Evolutionary conservation across 92 coral and sea anemone genomes (phyloP).

Genomic region (Zoanthus sansibaricus): DNA sequence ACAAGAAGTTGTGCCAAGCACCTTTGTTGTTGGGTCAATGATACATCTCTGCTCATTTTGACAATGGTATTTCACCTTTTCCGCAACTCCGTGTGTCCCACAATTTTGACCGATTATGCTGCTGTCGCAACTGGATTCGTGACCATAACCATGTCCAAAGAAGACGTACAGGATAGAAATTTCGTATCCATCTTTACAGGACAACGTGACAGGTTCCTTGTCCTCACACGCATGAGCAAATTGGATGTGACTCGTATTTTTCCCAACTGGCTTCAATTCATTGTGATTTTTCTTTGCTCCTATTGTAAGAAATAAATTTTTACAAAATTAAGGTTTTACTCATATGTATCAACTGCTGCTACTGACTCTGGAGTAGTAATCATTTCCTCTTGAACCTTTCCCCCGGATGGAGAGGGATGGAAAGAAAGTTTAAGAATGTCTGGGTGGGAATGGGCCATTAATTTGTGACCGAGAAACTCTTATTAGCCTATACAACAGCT

Average conservation of each 20-base stretch:
- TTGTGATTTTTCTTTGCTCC: neutral
- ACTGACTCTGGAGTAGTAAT: too few species aligned
- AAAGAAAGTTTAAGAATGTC: too few species aligned
- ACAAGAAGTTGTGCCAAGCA: conserved; percentile 57
- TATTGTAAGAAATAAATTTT: neutral
- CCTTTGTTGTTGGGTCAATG: conserved; percentile 15
- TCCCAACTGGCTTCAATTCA: neutral
- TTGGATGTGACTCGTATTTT: neutral
- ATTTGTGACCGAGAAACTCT: too few species aligned
- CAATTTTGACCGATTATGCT: neutral
- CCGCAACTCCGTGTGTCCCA: neutral
- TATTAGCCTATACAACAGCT: too few species aligned
- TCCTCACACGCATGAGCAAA: conserved; percentile 2
- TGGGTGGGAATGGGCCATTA: too few species aligned
- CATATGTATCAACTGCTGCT: too few species aligned
- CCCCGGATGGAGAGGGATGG: too few species aligned
- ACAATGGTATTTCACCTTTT: neutral
- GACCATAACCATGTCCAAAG: conserved; percentile 23
- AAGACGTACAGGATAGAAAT: conserved; percentile 1
- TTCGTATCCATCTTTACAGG: conserved; percentile 24
- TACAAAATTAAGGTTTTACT: neutral
- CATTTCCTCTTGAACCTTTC: too few species aligned
- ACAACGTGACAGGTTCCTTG: neutral
- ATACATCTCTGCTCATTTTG: neutral
- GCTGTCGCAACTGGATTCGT: neutral